A percentile compares a stretch with the other conserved stretches of the same genome.
phyloP scores from a whole-genome alignment of 2,888 invertebrate species.

The Rhaphigaster nebulosa region DNA sequence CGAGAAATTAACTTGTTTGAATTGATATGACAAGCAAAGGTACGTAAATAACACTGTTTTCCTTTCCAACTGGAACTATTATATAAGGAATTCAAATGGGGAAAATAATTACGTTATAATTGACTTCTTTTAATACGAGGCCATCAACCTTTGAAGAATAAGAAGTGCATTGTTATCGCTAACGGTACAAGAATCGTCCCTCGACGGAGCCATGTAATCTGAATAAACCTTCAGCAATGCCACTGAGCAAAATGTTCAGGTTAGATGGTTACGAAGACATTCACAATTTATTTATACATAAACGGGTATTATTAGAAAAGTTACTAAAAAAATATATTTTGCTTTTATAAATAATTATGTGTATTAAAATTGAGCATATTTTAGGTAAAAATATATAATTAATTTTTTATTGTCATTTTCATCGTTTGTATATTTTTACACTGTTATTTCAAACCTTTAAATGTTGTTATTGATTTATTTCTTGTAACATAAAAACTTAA shows the following conservation, averaged over 20 bases:
- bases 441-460: no score
- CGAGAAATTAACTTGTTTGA: background rate
- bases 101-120: constrained; percentile 42
- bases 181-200: constrained; percentile 44
- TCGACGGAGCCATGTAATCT: background rate
- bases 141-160: constrained; percentile 30
- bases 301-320: background rate
- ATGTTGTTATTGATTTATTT: no score
- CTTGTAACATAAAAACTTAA: no score
- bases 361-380: no score
- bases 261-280: background rate
- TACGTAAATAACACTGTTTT: background rate
- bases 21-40: background rate
- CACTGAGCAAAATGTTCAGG: background rate
- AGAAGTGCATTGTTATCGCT: constrained; percentile 41
- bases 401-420: no score
- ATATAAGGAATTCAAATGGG: background rate
- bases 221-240: constrained; percentile 23
- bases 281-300: background rate
- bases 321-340: background rate
- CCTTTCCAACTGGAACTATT: background rate
- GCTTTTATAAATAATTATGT: no score
- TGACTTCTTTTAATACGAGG: constrained; percentile 44
- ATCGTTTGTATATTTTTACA: no score
- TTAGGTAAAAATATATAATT: no score